Evolutionary conservation across 2,113 vertebrate species (phyloP), one percentile per base, ranked within the genome.

Genomic region (Caranx ignobilis): DNA sequence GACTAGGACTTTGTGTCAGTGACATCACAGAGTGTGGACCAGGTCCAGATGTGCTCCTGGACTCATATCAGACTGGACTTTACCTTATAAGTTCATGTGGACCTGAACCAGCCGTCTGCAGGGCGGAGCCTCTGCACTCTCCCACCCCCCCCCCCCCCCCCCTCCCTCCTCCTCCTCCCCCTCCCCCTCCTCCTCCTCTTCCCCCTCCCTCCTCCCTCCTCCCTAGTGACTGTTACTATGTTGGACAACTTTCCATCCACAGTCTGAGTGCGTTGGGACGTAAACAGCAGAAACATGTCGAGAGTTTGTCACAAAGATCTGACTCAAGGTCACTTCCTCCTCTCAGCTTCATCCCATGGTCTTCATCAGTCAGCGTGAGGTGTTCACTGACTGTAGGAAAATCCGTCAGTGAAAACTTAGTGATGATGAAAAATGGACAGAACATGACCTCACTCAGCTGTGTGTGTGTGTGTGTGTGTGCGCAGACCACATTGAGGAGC

Each of bases 401-500:
- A 26, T 26, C 26, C 26, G 26, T 26, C 26, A 26, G 26, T 26
- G 26, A 26, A 26, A 45, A 3, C 11, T 45, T 11, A 45, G 43
- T 37, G 35, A 37, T 37, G 35, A 37, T 37, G 35, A 37, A 26
- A 26, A 26, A 26, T 26, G 26, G 26, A 26, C 26, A 26, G 26
- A 26, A 26, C 26, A 26, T 26, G 26, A 26, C 26, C 26, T 26
- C 26, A 26, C 26, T 26, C 26, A 26, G 26, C 26, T 37, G 35
- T 5, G 35, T 37, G 15, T 56, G 4, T 16, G 5, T 55, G 7
- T 74, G 2, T 66, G 16, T 47, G 12, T 72, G 7, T 78, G n/a
- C 7, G 3, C 79, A 95, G 94, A 94, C 0, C 16, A 57, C 0
- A 83, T 94, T 5, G 92, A 94, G 5, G 2, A 0, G 2, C 88